phyloP scores from a whole-genome alignment of 2,888 invertebrate genomes.

The Teleogryllus oceanicus region DNA sequence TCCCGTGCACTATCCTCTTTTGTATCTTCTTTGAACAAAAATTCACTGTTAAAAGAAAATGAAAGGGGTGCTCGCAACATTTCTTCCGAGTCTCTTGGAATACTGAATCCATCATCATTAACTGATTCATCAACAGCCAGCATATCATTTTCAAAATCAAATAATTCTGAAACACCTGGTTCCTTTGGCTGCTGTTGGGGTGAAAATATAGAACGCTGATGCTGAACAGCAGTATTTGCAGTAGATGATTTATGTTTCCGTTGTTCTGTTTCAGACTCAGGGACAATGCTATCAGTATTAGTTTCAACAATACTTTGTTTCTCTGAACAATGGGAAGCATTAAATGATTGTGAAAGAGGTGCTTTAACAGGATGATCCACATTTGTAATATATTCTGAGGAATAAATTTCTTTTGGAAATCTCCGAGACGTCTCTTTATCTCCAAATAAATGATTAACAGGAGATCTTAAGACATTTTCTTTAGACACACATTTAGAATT shows the following conservation, averaged over 20 bases:
- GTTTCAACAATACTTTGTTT: background rate
- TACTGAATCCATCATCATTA: conserved; percentile 61
- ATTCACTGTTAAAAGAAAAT: conserved; percentile 63
- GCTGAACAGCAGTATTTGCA: conserved; percentile 36
- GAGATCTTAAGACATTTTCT: too few relatives aligned
- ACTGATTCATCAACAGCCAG: conserved; percentile 59
- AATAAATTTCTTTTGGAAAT: too few relatives aligned
- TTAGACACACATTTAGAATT: too few relatives aligned
- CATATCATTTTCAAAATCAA: conserved; percentile 61
- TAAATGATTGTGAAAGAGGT: too few relatives aligned
- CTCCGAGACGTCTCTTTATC: too few relatives aligned
- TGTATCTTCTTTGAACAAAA: conserved; percentile 71
- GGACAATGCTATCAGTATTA: background rate
- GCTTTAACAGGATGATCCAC: too few relatives aligned
- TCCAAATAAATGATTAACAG: too few relatives aligned
- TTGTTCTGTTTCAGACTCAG: too few relatives aligned
- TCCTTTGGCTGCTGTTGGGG: conserved; percentile 61
- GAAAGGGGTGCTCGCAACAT: conserved; percentile 51
- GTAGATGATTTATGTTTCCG: conserved; percentile 35
- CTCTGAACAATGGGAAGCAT: too few relatives aligned
- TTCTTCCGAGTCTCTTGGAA: conserved; percentile 58
- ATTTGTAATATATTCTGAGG: too few relatives aligned
- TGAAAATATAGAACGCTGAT: conserved; percentile 63
- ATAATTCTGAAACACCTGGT: conserved; percentile 56
- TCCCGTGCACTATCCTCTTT: conserved; percentile 80